Conservation (phyloP, 2,113 vertebrate species). For the Mormoops blainvillei region DNA sequence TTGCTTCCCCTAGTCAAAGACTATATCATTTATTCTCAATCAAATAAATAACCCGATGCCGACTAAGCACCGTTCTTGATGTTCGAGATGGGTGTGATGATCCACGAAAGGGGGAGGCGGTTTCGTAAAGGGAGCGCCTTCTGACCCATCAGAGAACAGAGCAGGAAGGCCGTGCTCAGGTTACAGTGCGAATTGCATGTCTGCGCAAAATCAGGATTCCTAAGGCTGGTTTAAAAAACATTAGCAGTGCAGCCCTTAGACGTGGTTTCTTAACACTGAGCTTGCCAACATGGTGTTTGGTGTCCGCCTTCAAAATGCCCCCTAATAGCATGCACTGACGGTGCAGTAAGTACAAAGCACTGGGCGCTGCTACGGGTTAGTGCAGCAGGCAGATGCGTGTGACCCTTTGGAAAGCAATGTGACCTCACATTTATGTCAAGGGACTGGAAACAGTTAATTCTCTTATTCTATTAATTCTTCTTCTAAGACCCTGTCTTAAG, state of each 20-base stretch:
- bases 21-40: background rate
- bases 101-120: background rate
- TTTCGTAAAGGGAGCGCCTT: background rate
- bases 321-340: background rate
- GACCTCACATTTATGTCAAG: background rate
- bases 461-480: background rate
- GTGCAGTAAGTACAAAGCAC: background rate
- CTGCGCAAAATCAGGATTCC: background rate
- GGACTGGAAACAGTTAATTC: background rate
- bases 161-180: background rate
- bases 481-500: background rate
- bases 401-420: background rate
- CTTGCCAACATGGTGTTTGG: background rate
- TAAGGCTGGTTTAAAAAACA: background rate
- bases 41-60: background rate
- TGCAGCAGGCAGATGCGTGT: background rate
- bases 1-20: background rate
- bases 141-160: background rate
- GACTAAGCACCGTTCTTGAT: background rate
- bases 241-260: background rate
- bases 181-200: background rate
- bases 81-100: background rate
- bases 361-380: background rate
- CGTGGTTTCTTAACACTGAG: background rate
- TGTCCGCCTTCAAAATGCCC: background rate